Conservation (phyloP, 2,113 vertebrate species). For the Calonectris borealis region DNA sequence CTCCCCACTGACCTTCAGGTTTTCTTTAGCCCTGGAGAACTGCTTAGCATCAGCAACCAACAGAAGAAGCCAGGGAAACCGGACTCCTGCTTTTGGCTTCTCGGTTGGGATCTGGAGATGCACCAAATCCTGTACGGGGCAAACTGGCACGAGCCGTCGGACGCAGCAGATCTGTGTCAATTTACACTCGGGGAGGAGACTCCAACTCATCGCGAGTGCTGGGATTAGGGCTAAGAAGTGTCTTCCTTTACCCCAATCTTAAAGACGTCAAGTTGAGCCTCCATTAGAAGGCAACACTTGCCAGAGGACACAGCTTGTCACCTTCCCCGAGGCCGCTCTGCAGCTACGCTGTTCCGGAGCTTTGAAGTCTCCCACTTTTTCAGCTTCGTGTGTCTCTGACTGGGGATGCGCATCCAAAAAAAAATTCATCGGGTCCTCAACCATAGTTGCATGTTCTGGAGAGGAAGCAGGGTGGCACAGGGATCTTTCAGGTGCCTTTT, state of each 20-base stretch:
- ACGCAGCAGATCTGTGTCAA: neutral
- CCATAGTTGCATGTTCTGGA: accelerated
- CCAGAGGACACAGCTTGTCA: neutral
- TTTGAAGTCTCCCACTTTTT: neutral
- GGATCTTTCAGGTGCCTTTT: neutral
- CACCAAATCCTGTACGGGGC: neutral
- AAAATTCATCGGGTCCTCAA: neutral
- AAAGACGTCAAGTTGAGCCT: accelerated
- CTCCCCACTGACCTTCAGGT: neutral
- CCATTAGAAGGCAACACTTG: accelerated
- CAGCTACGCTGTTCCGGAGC: neutral
- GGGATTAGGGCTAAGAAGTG: neutral
- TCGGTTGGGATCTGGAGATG: neutral
- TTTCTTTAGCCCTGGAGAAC: neutral
- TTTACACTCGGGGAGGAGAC: neutral
- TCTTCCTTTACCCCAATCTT: neutral
- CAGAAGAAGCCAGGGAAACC: too few species aligned
- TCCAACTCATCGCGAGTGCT: accelerated
- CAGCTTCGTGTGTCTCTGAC: accelerated
- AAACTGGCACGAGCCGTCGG: neutral
- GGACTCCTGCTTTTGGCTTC: neutral
- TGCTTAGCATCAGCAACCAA: neutral
- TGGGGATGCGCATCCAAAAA: neutral
- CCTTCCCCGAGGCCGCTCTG: neutral
- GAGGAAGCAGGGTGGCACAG: neutral